Evolutionary conservation across 2,113 vertebrate genomes (phyloP), one percentile per base, ranked within the genome.

Genomic region (Taurulus bubalis): DNA sequence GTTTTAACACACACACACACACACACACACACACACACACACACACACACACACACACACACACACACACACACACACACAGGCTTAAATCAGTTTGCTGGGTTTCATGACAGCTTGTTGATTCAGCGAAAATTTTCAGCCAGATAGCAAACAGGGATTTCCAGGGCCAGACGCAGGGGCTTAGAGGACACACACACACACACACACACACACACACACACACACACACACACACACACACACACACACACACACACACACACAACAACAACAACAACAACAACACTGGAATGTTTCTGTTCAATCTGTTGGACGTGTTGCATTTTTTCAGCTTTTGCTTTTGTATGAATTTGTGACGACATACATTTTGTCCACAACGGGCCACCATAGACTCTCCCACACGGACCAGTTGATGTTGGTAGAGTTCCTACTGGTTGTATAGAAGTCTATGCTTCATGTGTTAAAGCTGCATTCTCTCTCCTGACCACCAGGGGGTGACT

Each of bases 31-130:
- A 60, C 38, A 51, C 40, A 47, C 71, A 58, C 62, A 30, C 40
- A 36, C 38, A 42, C 62, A 42, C 60, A 56, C 65, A 64, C 62
- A 60, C 71, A 74, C 71, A 63, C 56, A 74, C 71, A 74, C 9
- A 20, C 22, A 36, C 70, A 58, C 71, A 71, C 74, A 69, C 59
- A 78, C 78, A 76, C 53, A 79, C 53, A 67, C 65, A 5, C 0
- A 79, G 47, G 79, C 66, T 85, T 64, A 84, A 64, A 47, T 67
- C 75, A 15, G 49, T 59, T 75, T 76, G 72, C 77, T 71, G 75
- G 49, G 70, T 66, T 70, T 81, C 84, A 74, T 64, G 69, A 78
- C 84, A 38, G 16, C 2, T 24, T 56, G 69, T 81, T 59, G 79
- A 51, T 82, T 78, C 79, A 75, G 60, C 66, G 0, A 51, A 82